Evolutionary conservation across 2,888 invertebrate genomes (phyloP), one percentile per base, ranked within the genome.

Genomic region (Luffia ferchaultella): DNA sequence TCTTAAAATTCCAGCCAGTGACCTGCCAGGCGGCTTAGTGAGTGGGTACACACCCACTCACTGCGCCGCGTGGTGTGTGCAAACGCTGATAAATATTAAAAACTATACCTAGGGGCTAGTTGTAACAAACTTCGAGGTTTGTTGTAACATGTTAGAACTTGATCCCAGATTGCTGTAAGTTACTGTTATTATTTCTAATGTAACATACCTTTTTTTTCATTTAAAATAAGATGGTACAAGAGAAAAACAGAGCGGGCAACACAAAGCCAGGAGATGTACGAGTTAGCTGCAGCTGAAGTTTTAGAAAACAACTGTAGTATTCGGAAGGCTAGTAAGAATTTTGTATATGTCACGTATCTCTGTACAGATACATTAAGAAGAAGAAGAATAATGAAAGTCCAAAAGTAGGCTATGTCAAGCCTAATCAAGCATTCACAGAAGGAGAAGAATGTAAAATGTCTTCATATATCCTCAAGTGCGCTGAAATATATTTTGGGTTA

Each of bases 181-280:
- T 16, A 30, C 30, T 30, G 30, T 30, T 30, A 30, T 30, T 30
- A 30, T 30, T 30, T 30, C 5, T 30, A 30, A 30, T 30, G 30
- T 30, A 30, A 30, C 30, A 30, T 30, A 30, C 30, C 30, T 30
- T 30, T 3, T 52, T 9, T 43, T 50, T 50, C 2, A 43, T 53
- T 48, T 43, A 53, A 50, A 53, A 50, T 53, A 50, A 53, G 50
- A 48, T 45, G 18, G 46, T 57, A 57, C 50, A 55, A 55, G 48
- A 55, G 52, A 56, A 56, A 56, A 46, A 51, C 54, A 53, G 50
- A 56, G 50, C 52, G 53, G 52, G 53, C 54, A 54, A 54, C 47
- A 53, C 53, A 55, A 54, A 53, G 53, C 53, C 53, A 53, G 45
- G 54, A 55, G 20, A 49, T 52, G 18, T 54, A 55, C 42, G 54